Evolutionary conservation across 2,888 invertebrate species (phyloP), one percentile per base, ranked within the genome.

Genomic region (Ophonus ardosiacus): DNA sequence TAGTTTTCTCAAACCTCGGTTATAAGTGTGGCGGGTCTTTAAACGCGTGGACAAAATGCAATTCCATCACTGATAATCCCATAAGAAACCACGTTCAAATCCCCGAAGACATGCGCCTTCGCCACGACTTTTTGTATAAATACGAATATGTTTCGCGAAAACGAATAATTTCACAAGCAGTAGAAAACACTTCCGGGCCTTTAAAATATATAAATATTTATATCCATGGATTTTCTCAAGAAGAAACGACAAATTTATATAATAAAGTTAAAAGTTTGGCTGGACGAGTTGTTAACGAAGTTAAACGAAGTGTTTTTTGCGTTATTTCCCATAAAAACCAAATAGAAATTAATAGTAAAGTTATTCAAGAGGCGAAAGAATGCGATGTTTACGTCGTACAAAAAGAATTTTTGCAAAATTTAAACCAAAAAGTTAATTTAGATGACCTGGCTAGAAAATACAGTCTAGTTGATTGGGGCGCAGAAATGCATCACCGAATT

Each of bases 281-380:
- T 17, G 85, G 85, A 6, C 24, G 85, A 15, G 85, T 85, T 15
- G 68, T 85, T 6, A 31, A 18, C 0, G 80, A 80, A 68, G 79
- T 85, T 2, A 57, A 71, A 5, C 6, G 85, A 68, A 80, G 80
- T 71, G 85, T 85, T 7, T 80, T 85, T 18, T 79, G 80, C 7
- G 59, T 85, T 4, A 80, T 85, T 40, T n/a, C 80, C 7, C 79
- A 65, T n/a, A 18, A 57, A 56, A 21, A 80, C 59, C 31, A 85
- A 71, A 68, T 85, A 5, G 43, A 85, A 40, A 15, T 17, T 1
- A 31, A 57, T 7, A 59, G 57, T 15, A 57, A 80, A 71, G 13
- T 68, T 17, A 85, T 85, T 38, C 17, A 17, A n/a, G 8, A 56
- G n/a, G 31, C 71, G 7, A 38, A 80, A 71, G 59, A 68, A 40